Base-by-base conservation (phyloP, 2,888 invertebrate genomes). In the Machimus rusticus region DNA sequence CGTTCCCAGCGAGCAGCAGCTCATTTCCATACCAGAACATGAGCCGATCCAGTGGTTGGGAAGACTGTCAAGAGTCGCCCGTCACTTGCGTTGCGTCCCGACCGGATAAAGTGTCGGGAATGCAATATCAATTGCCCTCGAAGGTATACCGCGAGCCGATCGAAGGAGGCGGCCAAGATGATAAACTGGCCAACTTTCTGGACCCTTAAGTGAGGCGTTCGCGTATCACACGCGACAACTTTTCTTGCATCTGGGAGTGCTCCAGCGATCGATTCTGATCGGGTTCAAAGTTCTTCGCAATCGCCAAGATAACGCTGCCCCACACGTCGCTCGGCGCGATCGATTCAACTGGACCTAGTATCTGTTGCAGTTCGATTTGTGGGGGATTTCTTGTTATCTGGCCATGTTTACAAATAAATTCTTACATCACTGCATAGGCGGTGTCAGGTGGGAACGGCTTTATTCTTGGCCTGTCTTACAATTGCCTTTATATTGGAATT, bases 251-350 rank as follows among this genome's bases (percentile, higher is more conserved):
- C 51, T 81, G 81, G 55, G 81, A 51, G 81, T 55, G 81, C 51
- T 31, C 28, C 23, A 6, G 28, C 57, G 51, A 81, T 81, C 81
- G 81, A 55, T 55, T 81, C 57, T n/a, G 81, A 55, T 55, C 14
- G 81, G 34, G 81, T 81, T 81, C 81, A 81, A 81, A 81, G 81
- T 81, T 81, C 81, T 51, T 37, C n/a, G 31, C 31, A 39, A 31
- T 51, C 39, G 37, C 16, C n/a, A 16, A 34, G 51, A 81, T 81
- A 81, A 81, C 31, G 46, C 8, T 31, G 34, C 81, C 55, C 28
- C 66, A 51, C 81, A 51, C 55, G 8, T n/a, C 31, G 34, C 39
- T 28, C 9, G 16, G 8, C n/a, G 39, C 4, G 8, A 0, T 8
- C 28, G 51, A 55, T 5, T 23, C n/a, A 34, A 57, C 12, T 55